Evolutionary conservation across 2,113 vertebrate genomes (phyloP), one percentile per base, ranked within the genome.

Genomic region (Bujurquina vittata): DNA sequence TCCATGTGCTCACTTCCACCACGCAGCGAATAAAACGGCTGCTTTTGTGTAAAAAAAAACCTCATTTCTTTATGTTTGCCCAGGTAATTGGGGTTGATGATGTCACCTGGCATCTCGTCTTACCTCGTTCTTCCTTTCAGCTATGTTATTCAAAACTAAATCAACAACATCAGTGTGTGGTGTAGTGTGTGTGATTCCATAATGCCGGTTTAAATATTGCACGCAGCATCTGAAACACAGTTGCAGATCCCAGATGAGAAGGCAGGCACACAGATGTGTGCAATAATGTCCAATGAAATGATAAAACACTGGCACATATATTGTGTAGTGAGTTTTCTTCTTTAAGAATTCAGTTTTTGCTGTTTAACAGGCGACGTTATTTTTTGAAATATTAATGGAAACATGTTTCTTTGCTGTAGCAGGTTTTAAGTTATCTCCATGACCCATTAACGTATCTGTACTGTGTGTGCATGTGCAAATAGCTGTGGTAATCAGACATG

Each of bases 201-300:
- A 12, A n/a, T 10, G 10, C n/a, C 4, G 74, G 15, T 49, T 65
- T 60, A 65, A 65, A 60, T 29, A 57, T n/a, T 22, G 22, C 3
- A 43, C 18, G 29, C 8, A 29, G 7, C 22, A 40, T 63, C 20
- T 10, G 23, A 26, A 69, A 46, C 40, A 69, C 43, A 56, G 63
- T 17, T 60, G 43, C 56, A 54, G 69, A 65, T 54, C 49, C 14
- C 77, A 18, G 35, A 77, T 15, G 37, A 83, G 81, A 69, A 62
- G 40, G n/a, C 62, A 40, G 46, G 46, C 17, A 3, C 54, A n/a
- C 37, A 15, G 69, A 76, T 22, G 22, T 10, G 7, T 58, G 55
- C 61, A 10, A 69, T 56, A 26, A 72, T 61, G 73, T 55, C 61
- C 83, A 40, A 61, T 54, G 60, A 79, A 65, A 37, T 12, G 18